phyloP scores from a whole-genome alignment of 1,140 invertebrate genomes.

The Wiebesia pumilae region DNA sequence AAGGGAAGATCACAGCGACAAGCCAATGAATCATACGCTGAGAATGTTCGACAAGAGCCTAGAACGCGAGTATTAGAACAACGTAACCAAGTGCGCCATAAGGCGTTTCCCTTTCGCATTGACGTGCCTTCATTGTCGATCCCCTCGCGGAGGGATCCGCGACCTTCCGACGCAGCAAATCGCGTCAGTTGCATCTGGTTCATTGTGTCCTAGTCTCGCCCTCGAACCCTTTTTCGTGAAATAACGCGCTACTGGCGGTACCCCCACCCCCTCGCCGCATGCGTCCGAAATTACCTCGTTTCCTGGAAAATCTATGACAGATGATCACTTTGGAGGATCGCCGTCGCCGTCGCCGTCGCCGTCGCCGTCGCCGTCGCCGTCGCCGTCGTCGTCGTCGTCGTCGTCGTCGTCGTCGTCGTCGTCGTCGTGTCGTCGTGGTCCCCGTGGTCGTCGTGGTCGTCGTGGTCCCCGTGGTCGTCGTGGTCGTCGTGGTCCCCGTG shows the following conservation, averaged over 20 bases:
- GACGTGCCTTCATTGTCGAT: background rate
- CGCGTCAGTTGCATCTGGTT: constrained; percentile 50
- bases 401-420: too few relatives aligned
- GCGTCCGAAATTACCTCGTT: background rate
- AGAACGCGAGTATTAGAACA: constrained; percentile 3
- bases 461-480: too few relatives aligned
- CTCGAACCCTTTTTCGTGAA: constrained; percentile 34
- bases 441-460: too few relatives aligned
- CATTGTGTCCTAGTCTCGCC: background rate
- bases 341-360: too few relatives aligned
- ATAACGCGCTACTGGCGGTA: background rate
- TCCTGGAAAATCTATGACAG: constrained; percentile 45
- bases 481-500: too few relatives aligned
- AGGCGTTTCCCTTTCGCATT: constrained; percentile 6
- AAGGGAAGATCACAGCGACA: background rate
- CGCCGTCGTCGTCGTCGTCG: too few relatives aligned
- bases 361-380: too few relatives aligned
- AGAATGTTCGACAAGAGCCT: constrained; percentile 5
- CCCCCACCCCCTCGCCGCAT: background rate
- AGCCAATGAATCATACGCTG: constrained; percentile 8
- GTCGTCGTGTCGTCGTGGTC: too few relatives aligned
- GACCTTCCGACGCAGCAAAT: constrained; percentile 22
- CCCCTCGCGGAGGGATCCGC: constrained; percentile 14
- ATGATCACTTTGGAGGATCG: constrained; percentile 25
- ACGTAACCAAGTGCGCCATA: constrained; percentile 26